Conservation (phyloP, 2,113 vertebrate genomes). For the Camelus bactrianus region DNA sequence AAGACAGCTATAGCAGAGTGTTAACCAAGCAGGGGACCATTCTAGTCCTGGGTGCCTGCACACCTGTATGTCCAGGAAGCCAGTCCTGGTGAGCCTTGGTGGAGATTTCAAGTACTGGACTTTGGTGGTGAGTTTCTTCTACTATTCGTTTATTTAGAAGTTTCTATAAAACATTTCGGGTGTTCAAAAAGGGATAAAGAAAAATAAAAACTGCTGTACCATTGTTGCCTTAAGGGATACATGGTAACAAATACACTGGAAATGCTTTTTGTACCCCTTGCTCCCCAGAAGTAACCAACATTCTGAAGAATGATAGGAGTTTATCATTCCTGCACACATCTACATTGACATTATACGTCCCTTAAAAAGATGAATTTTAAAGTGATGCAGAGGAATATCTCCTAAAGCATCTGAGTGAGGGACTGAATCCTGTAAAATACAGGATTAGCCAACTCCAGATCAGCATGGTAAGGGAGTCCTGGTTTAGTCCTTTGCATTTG, state of each 20-base stretch:
- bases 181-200: neutral
- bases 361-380: neutral
- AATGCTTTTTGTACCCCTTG: neutral
- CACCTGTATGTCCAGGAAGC: fast-evolving
- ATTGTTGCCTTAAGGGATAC: neutral
- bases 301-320: neutral
- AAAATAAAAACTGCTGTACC: neutral
- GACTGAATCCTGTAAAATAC: neutral
- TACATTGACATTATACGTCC: neutral
- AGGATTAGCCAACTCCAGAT: neutral
- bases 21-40: neutral
- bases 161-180: neutral
- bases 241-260: neutral
- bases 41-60: neutral
- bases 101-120: neutral
- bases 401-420: neutral
- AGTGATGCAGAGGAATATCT: neutral
- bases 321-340: neutral
- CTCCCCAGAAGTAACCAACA: neutral
- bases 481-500: neutral
- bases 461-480: neutral
- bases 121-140: neutral
- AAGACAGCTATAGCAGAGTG: neutral
- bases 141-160: neutral
- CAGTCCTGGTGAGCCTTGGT: neutral